Percentiles rank a stretch among this genome's conserved stretches.
Evolutionary conservation across 2,113 vertebrate genomes (phyloP).

Genomic region (Camelus bactrianus): DNA sequence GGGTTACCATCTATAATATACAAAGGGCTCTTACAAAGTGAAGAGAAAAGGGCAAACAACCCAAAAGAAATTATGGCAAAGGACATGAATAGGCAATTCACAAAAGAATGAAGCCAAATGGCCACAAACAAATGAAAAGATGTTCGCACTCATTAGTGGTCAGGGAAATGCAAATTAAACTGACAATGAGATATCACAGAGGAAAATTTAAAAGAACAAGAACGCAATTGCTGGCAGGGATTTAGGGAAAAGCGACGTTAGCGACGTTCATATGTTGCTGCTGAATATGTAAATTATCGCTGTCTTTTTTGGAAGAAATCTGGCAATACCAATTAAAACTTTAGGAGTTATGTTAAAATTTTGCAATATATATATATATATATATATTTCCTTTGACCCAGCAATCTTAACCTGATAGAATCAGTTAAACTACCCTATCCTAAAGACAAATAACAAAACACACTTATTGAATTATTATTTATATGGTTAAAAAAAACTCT

Average conservation of each 20-base stretch:
- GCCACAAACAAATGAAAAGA: constrained; percentile 67
- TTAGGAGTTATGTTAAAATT: background rate
- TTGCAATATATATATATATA: background rate
- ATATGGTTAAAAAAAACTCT: background rate
- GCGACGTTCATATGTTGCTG: background rate
- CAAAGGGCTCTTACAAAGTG: constrained; percentile 74
- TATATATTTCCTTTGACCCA: background rate
- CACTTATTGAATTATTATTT: background rate
- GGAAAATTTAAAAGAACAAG: constrained; percentile 26
- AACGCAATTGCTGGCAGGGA: background rate
- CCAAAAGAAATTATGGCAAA: constrained; percentile 72
- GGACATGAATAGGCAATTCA: constrained; percentile 73
- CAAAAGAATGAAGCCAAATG: constrained; percentile 64
- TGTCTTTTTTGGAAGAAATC: background rate
- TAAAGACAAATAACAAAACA: background rate
- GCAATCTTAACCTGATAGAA: background rate
- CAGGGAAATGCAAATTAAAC: constrained; percentile 67
- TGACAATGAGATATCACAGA: constrained; percentile 49
- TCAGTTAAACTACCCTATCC: background rate
- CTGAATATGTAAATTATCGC: background rate
- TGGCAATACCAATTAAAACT: background rate
- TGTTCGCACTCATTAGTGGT: constrained; percentile 62
- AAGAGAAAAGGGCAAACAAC: constrained; percentile 70
- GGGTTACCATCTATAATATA: constrained; percentile 24
- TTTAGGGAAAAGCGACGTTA: background rate